phyloP scores from a whole-genome alignment of 2,888 invertebrate species.

The Germaria angustata region DNA sequence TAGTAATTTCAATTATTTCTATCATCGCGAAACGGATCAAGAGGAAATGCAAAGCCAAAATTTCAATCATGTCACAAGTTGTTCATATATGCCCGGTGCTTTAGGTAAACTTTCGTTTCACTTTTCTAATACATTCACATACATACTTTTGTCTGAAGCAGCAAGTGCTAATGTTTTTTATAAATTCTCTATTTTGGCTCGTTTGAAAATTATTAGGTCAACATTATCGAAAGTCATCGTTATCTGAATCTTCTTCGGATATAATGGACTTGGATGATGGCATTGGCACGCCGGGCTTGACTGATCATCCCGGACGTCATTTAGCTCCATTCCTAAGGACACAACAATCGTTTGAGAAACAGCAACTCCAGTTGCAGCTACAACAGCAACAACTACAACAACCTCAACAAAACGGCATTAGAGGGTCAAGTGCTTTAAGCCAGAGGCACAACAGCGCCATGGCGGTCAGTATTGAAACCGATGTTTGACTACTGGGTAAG shows the following conservation, averaged over 20 bases:
- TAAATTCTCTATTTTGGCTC: too few relatives aligned
- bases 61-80: conserved; percentile 98
- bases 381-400: conserved; percentile 75
- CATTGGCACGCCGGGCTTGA: conserved; percentile 81
- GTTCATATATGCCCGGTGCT: conserved; percentile 97
- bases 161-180: too few relatives aligned
- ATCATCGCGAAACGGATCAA: conserved; percentile 99
- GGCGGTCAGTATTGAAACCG: conserved; percentile 94
- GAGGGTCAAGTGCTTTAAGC: conserved; percentile 75
- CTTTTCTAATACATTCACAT: background rate
- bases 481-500: conserved; percentile 96
- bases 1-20: conserved; percentile 99
- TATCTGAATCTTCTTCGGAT: conserved; percentile 93
- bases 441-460: conserved; percentile 88
- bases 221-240: conserved; percentile 92
- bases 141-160: too few relatives aligned
- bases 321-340: conserved; percentile 80
- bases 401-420: conserved; percentile 72
- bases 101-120: conserved; percentile 83
- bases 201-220: conserved; percentile 89
- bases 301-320: conserved; percentile 80
- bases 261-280: conserved; percentile 96
- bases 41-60: conserved; percentile 99
- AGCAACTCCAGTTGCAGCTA: conserved; percentile 77
- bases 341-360: conserved; percentile 79